Percentiles rank a stretch among this genome's conserved stretches.
Evolutionary conservation across 2,113 vertebrate species (phyloP).

Genomic region (Natator depressus): DNA sequence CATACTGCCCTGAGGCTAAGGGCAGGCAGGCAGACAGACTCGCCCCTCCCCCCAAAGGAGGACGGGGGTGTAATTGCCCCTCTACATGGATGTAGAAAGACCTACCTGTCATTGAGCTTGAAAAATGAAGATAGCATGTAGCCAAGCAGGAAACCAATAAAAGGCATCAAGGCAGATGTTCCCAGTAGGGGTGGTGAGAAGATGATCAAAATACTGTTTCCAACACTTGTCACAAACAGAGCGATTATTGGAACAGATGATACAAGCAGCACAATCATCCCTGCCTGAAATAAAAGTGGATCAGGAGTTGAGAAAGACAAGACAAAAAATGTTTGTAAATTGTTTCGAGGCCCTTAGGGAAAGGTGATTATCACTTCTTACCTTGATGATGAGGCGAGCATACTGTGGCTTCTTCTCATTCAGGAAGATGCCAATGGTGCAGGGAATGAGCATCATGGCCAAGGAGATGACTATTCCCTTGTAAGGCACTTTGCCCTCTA

Average conservation of each 20-base stretch:
- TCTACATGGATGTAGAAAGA: not conserved
- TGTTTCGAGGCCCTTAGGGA: not conserved
- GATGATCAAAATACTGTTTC: conserved; percentile 67
- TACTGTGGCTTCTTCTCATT: conserved; percentile 86
- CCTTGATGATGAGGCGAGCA: conserved; percentile 77
- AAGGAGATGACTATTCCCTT: conserved; percentile 77
- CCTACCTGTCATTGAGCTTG: conserved; percentile 79
- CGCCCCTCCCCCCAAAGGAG: no score
- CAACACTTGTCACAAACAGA: conserved; percentile 70
- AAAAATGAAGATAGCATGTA: conserved; percentile 80
- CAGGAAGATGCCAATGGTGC: conserved; percentile 79
- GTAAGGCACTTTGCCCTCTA: conserved; percentile 84
- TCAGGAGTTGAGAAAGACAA: not conserved
- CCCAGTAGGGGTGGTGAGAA: conserved; percentile 77
- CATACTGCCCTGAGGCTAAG: no score
- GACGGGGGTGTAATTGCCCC: no score
- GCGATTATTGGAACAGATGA: conserved; percentile 49
- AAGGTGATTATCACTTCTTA: conserved; percentile 44
- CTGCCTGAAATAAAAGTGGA: conserved; percentile 70
- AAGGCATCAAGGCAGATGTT: conserved; percentile 83
- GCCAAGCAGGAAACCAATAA: conserved; percentile 83
- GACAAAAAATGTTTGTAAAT: not conserved
- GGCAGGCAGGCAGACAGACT: no score
- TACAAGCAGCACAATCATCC: conserved; percentile 72
- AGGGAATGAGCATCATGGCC: conserved; percentile 80